phyloP scores from a whole-genome alignment of 2,113 vertebrate genomes.

The Uropsilus gracilis region DNA sequence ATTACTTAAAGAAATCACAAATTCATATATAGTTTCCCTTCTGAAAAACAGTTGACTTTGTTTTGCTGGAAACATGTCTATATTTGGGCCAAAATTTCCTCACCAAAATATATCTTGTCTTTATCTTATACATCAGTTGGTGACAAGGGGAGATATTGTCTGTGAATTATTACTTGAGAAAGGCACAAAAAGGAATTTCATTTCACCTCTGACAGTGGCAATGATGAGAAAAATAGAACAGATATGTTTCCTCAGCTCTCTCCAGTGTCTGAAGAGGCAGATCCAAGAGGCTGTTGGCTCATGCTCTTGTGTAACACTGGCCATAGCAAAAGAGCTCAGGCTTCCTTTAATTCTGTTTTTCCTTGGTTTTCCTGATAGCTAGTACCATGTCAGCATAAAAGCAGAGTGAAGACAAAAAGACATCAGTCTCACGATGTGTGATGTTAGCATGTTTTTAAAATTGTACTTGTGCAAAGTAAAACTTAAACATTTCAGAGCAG shows the following conservation, averaged over 20 bases:
- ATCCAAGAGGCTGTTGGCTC: not conserved
- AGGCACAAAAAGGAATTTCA: not conserved
- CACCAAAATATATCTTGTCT: not conserved
- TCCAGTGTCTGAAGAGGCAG: not conserved
- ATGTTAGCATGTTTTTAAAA: not conserved
- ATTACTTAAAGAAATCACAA: not conserved
- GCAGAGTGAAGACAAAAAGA: not conserved
- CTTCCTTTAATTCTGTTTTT: not conserved
- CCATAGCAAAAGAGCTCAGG: not conserved
- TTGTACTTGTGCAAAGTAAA: not conserved
- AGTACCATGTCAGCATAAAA: not conserved
- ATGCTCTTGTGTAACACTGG: not conserved
- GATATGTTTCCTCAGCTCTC: not conserved
- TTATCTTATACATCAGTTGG: not conserved
- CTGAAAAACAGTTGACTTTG: not conserved
- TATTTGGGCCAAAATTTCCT: not conserved
- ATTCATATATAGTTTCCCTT: not conserved
- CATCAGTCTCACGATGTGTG: not conserved
- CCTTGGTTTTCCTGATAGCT: not conserved
- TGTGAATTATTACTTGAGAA: conserved; percentile 10
- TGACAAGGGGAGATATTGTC: not conserved
- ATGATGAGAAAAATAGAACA: not conserved
- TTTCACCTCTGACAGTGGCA: not conserved
- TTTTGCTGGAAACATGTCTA: not conserved
- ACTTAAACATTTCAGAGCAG: conserved; percentile 5